Conservation (phyloP, 2,113 vertebrate genomes). For the Nothoprocta perdicaria region DNA sequence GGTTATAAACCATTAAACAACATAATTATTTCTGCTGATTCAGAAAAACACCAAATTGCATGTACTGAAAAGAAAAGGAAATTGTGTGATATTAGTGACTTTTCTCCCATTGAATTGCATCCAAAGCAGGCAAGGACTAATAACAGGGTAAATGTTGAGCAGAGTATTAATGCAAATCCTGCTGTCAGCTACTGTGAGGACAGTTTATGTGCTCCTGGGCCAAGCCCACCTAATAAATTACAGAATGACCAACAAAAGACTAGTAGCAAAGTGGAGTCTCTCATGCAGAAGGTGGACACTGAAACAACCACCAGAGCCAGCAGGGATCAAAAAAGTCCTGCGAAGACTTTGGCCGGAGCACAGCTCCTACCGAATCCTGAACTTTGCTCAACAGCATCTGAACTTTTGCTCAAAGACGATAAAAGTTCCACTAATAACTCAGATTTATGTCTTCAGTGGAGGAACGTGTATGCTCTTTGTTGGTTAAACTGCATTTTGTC, state of each 20-base stretch:
- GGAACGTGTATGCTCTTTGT: constrained; percentile 82
- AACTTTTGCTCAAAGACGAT: background rate
- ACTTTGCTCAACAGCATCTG: background rate
- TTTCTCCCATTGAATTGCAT: constrained; percentile 24
- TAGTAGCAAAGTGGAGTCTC: background rate
- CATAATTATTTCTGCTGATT: constrained; percentile 78
- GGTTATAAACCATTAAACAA: constrained; percentile 86
- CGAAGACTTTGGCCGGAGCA: background rate
- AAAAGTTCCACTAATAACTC: background rate
- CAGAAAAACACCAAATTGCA: constrained; percentile 54
- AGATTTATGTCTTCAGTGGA: constrained; percentile 85
- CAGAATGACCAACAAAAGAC: background rate
- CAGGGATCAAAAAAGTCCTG: background rate
- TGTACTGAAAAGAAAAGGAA: constrained; percentile 79
- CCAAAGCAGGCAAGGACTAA: constrained; percentile 72
- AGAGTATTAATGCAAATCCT: background rate
- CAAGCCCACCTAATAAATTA: background rate
- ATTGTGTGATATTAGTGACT: constrained; percentile 2
- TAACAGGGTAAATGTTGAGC: background rate
- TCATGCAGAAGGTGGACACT: constrained; percentile 15
- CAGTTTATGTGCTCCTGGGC: background rate
- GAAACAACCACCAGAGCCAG: background rate
- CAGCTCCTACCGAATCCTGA: background rate
- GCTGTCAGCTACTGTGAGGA: background rate
- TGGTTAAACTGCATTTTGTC: constrained; percentile 92